Percentiles rank a stretch among this genome's conserved stretches.
Conservation (phyloP, 2,888 invertebrate species). For the Nemurella pictetii region DNA sequence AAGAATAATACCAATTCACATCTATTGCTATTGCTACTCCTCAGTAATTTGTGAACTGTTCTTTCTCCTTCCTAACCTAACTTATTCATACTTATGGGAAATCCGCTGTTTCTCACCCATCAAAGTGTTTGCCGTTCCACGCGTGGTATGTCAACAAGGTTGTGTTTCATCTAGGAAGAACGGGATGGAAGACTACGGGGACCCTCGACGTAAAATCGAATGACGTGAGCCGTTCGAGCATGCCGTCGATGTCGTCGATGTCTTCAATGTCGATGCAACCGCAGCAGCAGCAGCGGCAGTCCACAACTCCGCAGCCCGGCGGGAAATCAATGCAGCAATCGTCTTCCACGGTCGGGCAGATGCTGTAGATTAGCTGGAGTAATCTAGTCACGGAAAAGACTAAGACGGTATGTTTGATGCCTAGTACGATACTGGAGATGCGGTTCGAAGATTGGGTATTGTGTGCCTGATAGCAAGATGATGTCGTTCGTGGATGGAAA, state of each 20-base stretch:
- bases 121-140: too few species aligned
- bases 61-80: too few species aligned
- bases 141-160: conserved; percentile 14
- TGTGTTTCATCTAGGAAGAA: conserved; percentile 36
- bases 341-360: not conserved
- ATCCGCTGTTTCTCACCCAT: too few species aligned
- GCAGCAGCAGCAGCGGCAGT: not conserved
- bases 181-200: conserved; percentile 40
- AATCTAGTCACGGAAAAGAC: conserved; percentile 13
- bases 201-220: conserved; percentile 33
- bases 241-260: not conserved
- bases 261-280: not conserved
- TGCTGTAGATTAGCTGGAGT: not conserved
- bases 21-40: too few species aligned
- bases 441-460: not conserved
- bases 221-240: not conserved
- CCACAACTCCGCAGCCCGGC: not conserved
- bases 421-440: not conserved
- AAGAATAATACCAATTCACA: too few species aligned
- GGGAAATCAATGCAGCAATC: not conserved
- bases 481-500: not conserved
- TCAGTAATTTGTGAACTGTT: too few species aligned
- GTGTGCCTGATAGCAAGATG: not conserved
- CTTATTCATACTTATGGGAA: too few species aligned
- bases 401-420: not conserved